Base-by-base conservation (phyloP, 2,797 vertebrate genomes). In the Brotula barbata region DNA sequence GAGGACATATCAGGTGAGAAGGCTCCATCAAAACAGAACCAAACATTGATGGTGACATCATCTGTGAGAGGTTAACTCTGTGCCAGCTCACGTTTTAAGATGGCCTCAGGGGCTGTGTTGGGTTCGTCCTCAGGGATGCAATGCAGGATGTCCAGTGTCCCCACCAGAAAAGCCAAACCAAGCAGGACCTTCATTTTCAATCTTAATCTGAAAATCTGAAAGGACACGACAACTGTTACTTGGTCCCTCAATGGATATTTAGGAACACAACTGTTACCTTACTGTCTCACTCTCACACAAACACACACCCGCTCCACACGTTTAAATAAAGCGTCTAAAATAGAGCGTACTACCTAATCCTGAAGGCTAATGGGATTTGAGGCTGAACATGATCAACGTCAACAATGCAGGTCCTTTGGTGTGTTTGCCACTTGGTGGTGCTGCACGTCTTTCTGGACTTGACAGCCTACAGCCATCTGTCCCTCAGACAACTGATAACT, bases 131-230 rank as follows among this genome's bases (percentile, higher is more conserved):
- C 79, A 0, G 88, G 86, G 9, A 85, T 83, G 0, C 90, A 89
- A 0, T 70, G 70, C 28, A 90, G 77, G 23, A 66, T 77, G 0
- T 78, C 89, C 72, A 94, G 58, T 10, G 82, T 89, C 3, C 83
- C 72, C 68, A 91, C 21, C 2, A 84, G 51, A 14, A 90, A 81
- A 37, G 79, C 23, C 68, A 91, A 73, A 70, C 90, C 20, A 34
- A 92, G 78, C 57, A 88, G 75, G 2, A 39, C 39, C 88, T 86
- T 92, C 95, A 96, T 97, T 48, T 65, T 92, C 68, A 58, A 71
- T 57, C 58, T 58, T 46, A 6, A 67, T 34, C 37, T 28, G 25
- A 23, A 8, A 5, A 1, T 59, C 73, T 82, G 60, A 46, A 70
- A 71, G 3, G 14, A 47, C 5, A 21, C 2, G 6, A 14, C 8